These are phyloP conservation scores for Madoqua kirkii DNA, from an alignment of 2,113 vertebrate genomes.

Conservation along the genomic window DNA sequence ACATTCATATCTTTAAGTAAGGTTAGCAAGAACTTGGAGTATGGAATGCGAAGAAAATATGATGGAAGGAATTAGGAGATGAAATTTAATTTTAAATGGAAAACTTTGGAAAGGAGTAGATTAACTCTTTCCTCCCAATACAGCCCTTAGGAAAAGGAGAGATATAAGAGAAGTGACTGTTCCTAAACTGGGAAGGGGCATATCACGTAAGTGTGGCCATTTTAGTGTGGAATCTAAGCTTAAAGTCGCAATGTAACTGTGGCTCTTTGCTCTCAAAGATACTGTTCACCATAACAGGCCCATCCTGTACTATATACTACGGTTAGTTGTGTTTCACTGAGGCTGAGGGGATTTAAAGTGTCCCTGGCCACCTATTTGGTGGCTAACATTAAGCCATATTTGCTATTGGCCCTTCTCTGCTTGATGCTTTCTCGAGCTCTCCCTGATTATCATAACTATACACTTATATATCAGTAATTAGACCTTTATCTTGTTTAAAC, in stretches of 20 bases:
- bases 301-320: accelerated
- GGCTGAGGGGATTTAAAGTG: not conserved
- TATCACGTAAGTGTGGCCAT: no score
- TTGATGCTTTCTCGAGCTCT: no score
- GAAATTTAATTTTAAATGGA: not conserved
- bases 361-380: not conserved
- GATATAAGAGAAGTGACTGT: no score
- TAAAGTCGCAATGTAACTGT: not conserved
- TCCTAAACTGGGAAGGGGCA: not conserved
- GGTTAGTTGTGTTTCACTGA: not conserved
- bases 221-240: not conserved
- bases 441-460: not conserved
- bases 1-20: not conserved
- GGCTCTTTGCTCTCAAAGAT: not conserved
- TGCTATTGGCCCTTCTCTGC: not conserved
- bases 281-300: accelerated
- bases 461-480: not conserved
- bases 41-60: not conserved
- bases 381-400: not conserved
- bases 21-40: not conserved
- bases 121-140: not conserved
- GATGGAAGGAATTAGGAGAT: not conserved
- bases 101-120: not conserved
- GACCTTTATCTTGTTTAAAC: not conserved
- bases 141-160: not conserved